These are phyloP conservation scores for Tipula unca DNA, from an alignment of 2,888 invertebrate genomes.

Conservation along the genomic window DNA sequence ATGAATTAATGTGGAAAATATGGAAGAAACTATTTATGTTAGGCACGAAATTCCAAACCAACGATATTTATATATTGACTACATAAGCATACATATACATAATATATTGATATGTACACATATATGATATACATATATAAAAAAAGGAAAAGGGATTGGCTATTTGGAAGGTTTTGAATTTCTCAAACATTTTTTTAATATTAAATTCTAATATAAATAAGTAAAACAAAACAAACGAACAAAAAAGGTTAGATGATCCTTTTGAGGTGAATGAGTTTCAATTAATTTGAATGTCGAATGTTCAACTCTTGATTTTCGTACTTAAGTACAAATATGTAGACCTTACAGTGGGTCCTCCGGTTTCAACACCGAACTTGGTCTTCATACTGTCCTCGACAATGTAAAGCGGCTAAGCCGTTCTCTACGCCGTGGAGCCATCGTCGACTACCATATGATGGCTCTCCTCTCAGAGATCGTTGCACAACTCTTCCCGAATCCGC, in stretches of 20 bases:
- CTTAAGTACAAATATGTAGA: background rate
- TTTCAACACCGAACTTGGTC: too few species aligned
- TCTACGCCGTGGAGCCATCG: too few species aligned
- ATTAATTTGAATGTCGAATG: background rate
- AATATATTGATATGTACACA: background rate
- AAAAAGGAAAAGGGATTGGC: background rate
- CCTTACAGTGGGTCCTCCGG: too few species aligned
- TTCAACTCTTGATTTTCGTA: background rate
- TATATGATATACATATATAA: background rate
- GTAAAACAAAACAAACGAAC: background rate
- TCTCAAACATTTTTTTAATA: background rate
- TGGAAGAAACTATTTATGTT: background rate
- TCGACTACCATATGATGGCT: too few species aligned
- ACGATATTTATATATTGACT: background rate
- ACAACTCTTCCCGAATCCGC: too few species aligned
- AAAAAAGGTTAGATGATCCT: background rate
- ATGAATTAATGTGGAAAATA: background rate
- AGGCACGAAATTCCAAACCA: background rate
- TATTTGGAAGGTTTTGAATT: background rate
- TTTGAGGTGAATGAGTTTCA: background rate
- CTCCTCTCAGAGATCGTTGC: too few species aligned
- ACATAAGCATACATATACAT: background rate
- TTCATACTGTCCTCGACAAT: too few species aligned
- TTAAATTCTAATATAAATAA: background rate
- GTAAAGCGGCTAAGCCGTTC: too few species aligned